phyloP scores from a whole-genome alignment of 1,140 invertebrate species.

The Eurytemora carolleeae region DNA sequence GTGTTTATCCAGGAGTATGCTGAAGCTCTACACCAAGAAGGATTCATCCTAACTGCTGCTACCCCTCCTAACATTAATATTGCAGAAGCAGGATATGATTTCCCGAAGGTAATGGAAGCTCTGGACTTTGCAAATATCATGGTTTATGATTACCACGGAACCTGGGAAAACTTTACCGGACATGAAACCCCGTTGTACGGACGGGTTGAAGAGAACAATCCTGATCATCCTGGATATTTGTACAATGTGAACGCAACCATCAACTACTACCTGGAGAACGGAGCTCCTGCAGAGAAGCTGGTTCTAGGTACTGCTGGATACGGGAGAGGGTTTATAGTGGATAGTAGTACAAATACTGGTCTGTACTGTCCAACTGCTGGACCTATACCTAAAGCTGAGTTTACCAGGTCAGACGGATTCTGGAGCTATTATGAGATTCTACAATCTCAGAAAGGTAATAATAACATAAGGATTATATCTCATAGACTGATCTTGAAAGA shows the following conservation, averaged over 20 bases:
- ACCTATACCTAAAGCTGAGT: slow-evolving; percentile 53
- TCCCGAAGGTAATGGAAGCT: not conserved
- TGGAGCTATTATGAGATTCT: slow-evolving; percentile 74
- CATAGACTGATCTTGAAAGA: no score
- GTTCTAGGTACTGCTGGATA: slow-evolving; percentile 68
- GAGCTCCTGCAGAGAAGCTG: slow-evolving; percentile 56
- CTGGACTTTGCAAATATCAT: not conserved
- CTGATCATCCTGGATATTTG: not conserved
- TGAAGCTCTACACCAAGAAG: not conserved
- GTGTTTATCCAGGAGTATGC: not conserved
- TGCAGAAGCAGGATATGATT: not conserved
- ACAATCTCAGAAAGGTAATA: slow-evolving; percentile 24
- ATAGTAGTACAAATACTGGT: slow-evolving; percentile 41
- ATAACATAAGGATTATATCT: no score
- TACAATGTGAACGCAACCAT: slow-evolving; percentile 46
- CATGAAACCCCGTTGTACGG: not conserved
- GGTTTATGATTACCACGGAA: not conserved
- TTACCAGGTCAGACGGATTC: slow-evolving; percentile 70
- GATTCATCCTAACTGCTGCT: not conserved
- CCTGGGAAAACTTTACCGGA: not conserved
- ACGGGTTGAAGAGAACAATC: not conserved
- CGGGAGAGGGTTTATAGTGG: slow-evolving; percentile 58
- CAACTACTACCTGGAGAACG: slow-evolving; percentile 40
- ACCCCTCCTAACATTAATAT: not conserved
- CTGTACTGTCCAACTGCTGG: slow-evolving; percentile 32